These are phyloP conservation scores for Rutilus rutilus DNA, from an alignment of 2,113 vertebrate genomes.

Conservation along the genomic window DNA sequence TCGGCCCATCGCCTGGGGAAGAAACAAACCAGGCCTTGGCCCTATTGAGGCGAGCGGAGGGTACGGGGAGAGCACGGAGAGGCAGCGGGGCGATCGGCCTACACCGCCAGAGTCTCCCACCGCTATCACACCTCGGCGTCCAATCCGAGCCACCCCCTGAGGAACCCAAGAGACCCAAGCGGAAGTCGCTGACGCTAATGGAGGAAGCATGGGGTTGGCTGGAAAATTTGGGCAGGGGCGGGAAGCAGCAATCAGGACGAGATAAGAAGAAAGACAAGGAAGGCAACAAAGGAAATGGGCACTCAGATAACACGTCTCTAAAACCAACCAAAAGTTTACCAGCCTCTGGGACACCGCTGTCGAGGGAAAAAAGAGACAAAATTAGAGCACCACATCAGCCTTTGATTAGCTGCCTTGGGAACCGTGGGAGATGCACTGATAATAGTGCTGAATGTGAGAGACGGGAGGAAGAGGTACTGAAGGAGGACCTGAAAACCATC, in stretches of 20 bases:
- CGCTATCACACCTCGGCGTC: constrained; percentile 57
- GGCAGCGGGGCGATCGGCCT: constrained; percentile 56
- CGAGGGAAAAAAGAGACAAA: constrained; percentile 58
- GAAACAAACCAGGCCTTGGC: constrained; percentile 61
- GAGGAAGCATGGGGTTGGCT: constrained; percentile 81
- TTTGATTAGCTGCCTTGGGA: constrained; percentile 69
- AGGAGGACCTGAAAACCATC: constrained; percentile 35
- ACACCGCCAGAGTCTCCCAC: constrained; percentile 77
- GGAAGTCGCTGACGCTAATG: constrained; percentile 78
- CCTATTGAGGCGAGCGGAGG: constrained; percentile 66
- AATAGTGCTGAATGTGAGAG: neutral
- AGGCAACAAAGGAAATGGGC: constrained; percentile 57
- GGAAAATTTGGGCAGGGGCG: constrained; percentile 72
- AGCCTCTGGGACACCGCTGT: constrained; percentile 31
- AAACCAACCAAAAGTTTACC: constrained; percentile 43
- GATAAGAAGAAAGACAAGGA: constrained; percentile 66
- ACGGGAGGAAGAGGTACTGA: constrained; percentile 36
- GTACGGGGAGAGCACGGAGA: constrained; percentile 47
- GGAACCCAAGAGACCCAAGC: constrained; percentile 71
- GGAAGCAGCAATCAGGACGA: constrained; percentile 64
- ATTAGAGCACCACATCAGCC: constrained; percentile 61
- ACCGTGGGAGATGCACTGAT: constrained; percentile 36
- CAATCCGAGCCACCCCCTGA: constrained; percentile 57
- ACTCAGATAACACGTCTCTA: constrained; percentile 55
- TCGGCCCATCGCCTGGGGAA: constrained; percentile 61